These are phyloP conservation scores for Drosophila chauvacae DNA, from an alignment of 1,140 invertebrate species.

Conservation along the genomic window DNA sequence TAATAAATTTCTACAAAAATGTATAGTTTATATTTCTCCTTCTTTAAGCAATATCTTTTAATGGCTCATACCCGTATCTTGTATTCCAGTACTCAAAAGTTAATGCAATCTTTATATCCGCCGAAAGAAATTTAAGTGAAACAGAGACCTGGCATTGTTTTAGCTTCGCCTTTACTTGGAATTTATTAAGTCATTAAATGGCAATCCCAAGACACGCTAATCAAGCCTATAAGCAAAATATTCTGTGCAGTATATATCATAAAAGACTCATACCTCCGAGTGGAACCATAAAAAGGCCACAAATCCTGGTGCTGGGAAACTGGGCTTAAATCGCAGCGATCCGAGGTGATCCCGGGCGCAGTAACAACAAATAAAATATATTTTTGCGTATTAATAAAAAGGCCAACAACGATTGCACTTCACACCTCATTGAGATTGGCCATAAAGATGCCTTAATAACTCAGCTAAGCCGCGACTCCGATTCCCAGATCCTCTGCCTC, in stretches of 20 bases:
- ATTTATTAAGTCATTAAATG: conserved; percentile 43
- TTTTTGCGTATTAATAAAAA: conserved; percentile 82
- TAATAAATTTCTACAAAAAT: neutral
- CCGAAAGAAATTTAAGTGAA: too few relatives aligned
- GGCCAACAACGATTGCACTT: conserved; percentile 80
- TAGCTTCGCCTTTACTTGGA: neutral
- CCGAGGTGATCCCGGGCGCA: conserved; percentile 26
- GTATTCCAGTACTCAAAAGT: too few relatives aligned
- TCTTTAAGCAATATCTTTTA: neutral
- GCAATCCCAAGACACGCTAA: conserved; percentile 26
- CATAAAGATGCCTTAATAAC: conserved; percentile 84
- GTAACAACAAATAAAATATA: conserved; percentile 71
- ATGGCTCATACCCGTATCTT: too few relatives aligned
- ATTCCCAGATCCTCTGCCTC: conserved; percentile 23
- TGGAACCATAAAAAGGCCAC: conserved; percentile 45
- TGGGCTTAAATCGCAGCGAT: conserved; percentile 8
- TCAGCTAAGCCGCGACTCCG: conserved; percentile 65
- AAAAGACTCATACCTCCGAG: conserved; percentile 11
- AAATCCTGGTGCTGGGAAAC: conserved; percentile 33
- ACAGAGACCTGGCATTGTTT: neutral
- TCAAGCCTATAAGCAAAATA: conserved; percentile 11
- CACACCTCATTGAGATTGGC: conserved; percentile 84
- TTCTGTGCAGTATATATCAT: conserved; percentile 17
- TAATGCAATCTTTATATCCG: neutral
- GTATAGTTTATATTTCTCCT: neutral